A percentile compares a stretch with the other conserved stretches of the same genome.
phyloP scores from a whole-genome alignment of 1,140 invertebrate genomes.

The Phymorhynchus buccinoides region DNA sequence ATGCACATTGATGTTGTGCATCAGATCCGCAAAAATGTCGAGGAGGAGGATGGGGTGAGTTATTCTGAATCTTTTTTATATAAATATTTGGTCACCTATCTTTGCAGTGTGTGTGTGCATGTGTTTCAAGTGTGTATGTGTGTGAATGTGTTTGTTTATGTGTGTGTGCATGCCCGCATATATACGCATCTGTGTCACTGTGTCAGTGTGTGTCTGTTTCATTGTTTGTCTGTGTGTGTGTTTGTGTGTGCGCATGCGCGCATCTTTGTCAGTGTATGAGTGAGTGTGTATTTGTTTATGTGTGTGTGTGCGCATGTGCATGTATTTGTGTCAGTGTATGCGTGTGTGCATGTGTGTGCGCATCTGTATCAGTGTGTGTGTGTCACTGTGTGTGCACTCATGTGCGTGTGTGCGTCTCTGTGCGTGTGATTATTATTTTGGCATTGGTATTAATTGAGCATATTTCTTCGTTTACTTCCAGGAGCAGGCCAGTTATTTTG shows the following conservation, averaged over 20 bases:
- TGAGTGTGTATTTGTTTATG: neutral
- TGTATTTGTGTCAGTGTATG: no score
- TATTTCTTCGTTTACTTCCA: conserved; percentile 58
- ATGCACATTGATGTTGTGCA: conserved; percentile 88
- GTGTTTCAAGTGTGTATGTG: no score
- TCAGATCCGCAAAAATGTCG: conserved; percentile 77
- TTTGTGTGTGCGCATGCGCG: neutral
- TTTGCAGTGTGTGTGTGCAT: neutral
- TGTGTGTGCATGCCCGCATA: neutral
- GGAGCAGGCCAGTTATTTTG: conserved; percentile 84
- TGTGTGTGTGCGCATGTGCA: no score
- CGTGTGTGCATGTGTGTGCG: no score
- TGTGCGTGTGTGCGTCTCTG: conserved; percentile 5
- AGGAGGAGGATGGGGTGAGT: conserved; percentile 76
- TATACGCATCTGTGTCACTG: neutral
- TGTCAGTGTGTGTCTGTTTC: neutral
- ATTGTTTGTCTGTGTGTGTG: neutral
- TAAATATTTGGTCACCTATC: neutral
- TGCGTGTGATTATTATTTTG: no score
- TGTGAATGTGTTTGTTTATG: no score
- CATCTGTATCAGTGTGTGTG: neutral
- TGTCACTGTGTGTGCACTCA: neutral
- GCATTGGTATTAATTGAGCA: neutral
- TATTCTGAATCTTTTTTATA: neutral
- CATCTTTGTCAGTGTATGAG: neutral